Percentiles rank a stretch among this genome's conserved stretches.
phyloP scores from a whole-genome alignment of 2,113 vertebrate species.

The rat (Rattus norvegicus) region GRCr8 NC_086026.1:98850001-98850500 shows the following conservation, averaged over 20 bases:
- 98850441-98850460: neutral
- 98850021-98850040: neutral
- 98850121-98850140: neutral
- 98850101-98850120: neutral
- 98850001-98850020: neutral
- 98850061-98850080: neutral
- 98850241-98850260: neutral
- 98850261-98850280: neutral
- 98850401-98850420: neutral
- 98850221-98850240: neutral
- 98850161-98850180: neutral
- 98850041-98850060: neutral
- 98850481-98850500: neutral
- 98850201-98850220: neutral
- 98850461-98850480: neutral
- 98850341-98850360: neutral
- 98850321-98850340: neutral
- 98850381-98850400: neutral
- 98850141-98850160: neutral
- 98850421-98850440: neutral
- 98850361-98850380: neutral
- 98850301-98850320: neutral
- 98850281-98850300: neutral
- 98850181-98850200: neutral
- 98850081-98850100: neutral